Evolutionary conservation across 2,888 invertebrate species (phyloP), one percentile per base, ranked within the genome.

Genomic region (Orthosia gothica): DNA sequence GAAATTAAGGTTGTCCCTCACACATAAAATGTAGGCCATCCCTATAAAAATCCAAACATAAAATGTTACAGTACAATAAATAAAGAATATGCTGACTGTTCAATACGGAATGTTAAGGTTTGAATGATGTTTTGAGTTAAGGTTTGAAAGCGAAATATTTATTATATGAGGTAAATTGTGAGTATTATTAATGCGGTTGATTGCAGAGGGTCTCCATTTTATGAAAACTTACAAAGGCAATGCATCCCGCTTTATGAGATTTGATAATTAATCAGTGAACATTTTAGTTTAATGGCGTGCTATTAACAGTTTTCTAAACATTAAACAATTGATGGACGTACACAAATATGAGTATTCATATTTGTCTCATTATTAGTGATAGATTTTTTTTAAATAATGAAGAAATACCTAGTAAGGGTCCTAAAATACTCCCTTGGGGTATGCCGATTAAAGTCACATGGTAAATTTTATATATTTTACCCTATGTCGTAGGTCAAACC

Each of bases 1-100:
- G 52, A 65, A 79, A 86, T 78, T 68, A 74, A 65, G 78, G 85
- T 81, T 74, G 73, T 78, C 64, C 52, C 64, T 78, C 50, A 9
- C 45, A 45, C 45, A 64, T 70, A 70, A 52, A 75, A 81, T 71
- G 68, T 81, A 74, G 84, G 82, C 40, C 70, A 59, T 52, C 70
- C 70, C 61, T 59, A 20, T 50, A 81, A 81, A 79, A 74, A 83
- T 45, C 57, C 26, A 13, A 83, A 45, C 64, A 54, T 79, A 65
- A 65, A 49, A 47, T 45, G 49, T 54, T 49, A 70, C 62, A 57
- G 62, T 58, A 40, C 32, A 50, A n/a, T 58, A 79, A 70, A 79
- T 63, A 78, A 63, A 64, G 61, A 61, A 61, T 74, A 47, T 47
- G n/a, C 32, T n/a, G 26, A 23, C 45, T 55, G 57, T 70, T 73